These are phyloP conservation scores for Leptoteleia sp. DNA, from an alignment of 1,140 invertebrate species.

Conservation along the genomic window DNA sequence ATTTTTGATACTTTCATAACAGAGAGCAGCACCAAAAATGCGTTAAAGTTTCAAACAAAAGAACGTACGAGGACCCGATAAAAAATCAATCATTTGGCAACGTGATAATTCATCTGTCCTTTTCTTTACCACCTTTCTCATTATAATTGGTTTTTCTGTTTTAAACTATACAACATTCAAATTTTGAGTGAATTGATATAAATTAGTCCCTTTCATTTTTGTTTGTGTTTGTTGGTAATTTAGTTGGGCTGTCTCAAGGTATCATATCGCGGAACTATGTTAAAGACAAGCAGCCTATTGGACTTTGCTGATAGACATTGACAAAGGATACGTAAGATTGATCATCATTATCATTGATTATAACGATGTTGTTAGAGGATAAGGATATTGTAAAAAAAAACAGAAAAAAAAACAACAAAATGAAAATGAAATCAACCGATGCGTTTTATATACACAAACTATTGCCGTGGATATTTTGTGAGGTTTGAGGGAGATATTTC, in stretches of 20 bases:
- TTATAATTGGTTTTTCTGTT: too few species aligned
- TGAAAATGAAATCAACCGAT: constrained; percentile 23
- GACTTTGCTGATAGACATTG: constrained; percentile 52
- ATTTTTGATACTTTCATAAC: constrained; percentile 84
- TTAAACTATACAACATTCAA: too few species aligned
- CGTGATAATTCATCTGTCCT: neutral
- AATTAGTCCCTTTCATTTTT: constrained; percentile 14
- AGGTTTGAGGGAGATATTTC: constrained; percentile 42
- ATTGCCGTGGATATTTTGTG: constrained; percentile 49
- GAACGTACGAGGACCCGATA: constrained; percentile 16
- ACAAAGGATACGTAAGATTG: constrained; percentile 55
- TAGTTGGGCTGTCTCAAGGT: constrained; percentile 44
- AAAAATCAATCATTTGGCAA: constrained; percentile 13
- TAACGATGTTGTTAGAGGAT: constrained; percentile 61
- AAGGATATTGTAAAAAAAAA: constrained; percentile 57
- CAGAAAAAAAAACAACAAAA: too few species aligned
- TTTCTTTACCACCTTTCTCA: constrained; percentile 6
- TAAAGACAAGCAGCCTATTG: constrained; percentile 64
- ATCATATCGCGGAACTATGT: constrained; percentile 60
- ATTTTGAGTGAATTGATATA: constrained; percentile 14
- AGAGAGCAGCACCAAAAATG: constrained; percentile 70
- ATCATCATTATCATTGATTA: constrained; percentile 60
- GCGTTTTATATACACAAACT: constrained; percentile 60
- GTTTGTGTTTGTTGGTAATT: constrained; percentile 49
- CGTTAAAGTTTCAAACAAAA: constrained; percentile 28